phyloP scores from a whole-genome alignment of 92 coral and sea anemone genomes.

The Nematostella vectensis region DNA sequence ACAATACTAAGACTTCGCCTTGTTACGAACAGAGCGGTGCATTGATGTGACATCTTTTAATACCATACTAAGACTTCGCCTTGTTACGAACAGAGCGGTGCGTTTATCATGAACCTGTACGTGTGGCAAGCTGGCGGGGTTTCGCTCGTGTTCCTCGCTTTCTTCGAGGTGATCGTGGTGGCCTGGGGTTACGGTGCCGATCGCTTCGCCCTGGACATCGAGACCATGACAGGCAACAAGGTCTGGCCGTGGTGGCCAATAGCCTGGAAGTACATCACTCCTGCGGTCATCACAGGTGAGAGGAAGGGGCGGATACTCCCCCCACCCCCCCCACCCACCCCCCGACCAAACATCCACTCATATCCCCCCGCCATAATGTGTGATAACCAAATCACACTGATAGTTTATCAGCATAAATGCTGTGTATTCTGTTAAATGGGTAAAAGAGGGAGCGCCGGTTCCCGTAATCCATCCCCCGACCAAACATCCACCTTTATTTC shows the following conservation, averaged over 20 bases:
- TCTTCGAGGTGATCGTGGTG: slow-evolving; percentile 81
- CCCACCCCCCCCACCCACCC: too few species aligned
- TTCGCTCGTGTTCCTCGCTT: slow-evolving; percentile 84
- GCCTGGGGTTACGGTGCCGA: slow-evolving; percentile 96
- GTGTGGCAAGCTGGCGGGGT: slow-evolving; percentile 92
- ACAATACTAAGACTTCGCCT: too few species aligned
- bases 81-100: slow-evolving; percentile 86
- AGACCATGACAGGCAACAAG: slow-evolving; percentile 82
- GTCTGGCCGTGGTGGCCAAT: slow-evolving; percentile 94
- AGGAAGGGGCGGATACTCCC: too few species aligned
- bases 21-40: too few species aligned
- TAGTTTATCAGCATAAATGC: too few species aligned
- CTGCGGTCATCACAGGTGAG: slow-evolving; percentile 81
- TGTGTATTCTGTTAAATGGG: background rate
- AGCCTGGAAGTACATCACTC: slow-evolving; percentile 85
- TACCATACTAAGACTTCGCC: too few species aligned
- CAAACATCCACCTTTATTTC: too few species aligned
- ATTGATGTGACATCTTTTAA: too few species aligned
- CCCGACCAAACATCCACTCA: too few species aligned
- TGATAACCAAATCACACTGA: too few species aligned
- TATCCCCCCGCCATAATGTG: too few species aligned
- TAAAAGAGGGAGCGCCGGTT: background rate
- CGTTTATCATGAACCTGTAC: slow-evolving; percentile 78
- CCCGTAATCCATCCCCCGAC: too few species aligned
- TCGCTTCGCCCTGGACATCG: slow-evolving; percentile 78